Percentiles rank a stretch among this genome's conserved stretches.
phyloP scores from a whole-genome alignment of 1,140 invertebrate genomes.

The Drosophila quadrilineata region DNA sequence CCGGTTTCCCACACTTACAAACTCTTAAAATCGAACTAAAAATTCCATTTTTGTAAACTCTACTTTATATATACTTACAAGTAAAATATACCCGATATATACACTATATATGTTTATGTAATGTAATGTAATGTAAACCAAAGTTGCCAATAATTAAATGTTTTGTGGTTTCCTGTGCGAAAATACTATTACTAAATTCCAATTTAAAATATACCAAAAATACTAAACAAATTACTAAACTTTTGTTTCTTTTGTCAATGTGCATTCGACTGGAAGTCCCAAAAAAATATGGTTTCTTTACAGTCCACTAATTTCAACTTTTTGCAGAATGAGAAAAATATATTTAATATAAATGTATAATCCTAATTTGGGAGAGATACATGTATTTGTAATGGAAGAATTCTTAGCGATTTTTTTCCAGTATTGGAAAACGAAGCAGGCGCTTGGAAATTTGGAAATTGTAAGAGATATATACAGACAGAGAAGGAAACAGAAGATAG shows the following conservation, averaged over 20 bases:
- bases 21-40: too few species aligned
- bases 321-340: not conserved
- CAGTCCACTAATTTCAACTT: too few species aligned
- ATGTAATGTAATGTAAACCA: constrained; percentile 21
- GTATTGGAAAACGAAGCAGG: too few species aligned
- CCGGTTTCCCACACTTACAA: not conserved
- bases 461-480: too few species aligned
- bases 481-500: too few species aligned
- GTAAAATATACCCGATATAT: not conserved
- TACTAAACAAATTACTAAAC: not conserved
- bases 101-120: constrained; percentile 3
- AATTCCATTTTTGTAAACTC: constrained; percentile 10
- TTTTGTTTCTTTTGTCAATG: not conserved
- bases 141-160: constrained; percentile 61
- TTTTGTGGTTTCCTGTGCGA: constrained; percentile 59
- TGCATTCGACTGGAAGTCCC: not conserved
- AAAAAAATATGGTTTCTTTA: too few species aligned
- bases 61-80: not conserved
- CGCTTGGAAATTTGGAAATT: too few species aligned
- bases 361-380: too few species aligned
- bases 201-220: constrained; percentile 1
- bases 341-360: too few species aligned
- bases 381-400: too few species aligned
- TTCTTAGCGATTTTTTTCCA: too few species aligned
- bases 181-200: constrained; percentile 45